phyloP scores from a whole-genome alignment of 2,113 vertebrate species.

The Morone saxatilis region DNA sequence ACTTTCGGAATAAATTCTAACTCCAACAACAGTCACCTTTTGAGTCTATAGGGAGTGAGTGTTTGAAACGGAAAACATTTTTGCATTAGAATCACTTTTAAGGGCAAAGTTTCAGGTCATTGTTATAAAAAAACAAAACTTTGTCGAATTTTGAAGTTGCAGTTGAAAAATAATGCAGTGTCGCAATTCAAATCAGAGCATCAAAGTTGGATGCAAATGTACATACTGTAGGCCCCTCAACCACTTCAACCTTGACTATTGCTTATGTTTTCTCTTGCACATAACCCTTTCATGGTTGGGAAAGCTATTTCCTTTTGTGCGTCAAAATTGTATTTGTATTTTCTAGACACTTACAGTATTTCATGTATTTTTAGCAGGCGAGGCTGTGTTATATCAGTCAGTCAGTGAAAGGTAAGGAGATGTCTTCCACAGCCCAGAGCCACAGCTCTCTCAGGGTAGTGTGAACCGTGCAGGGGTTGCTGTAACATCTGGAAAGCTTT shows the following conservation, averaged over 20 bases:
- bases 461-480: constrained; percentile 38
- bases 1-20: no score
- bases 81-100: background rate
- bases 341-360: constrained; percentile 23
- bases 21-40: background rate
- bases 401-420: constrained; percentile 39
- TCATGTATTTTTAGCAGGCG: constrained; percentile 41
- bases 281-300: constrained; percentile 11
- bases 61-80: constrained; percentile 13
- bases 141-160: background rate
- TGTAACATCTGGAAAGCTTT: constrained; percentile 62
- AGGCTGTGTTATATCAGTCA: constrained; percentile 33
- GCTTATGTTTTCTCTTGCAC: constrained; percentile 9
- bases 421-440: constrained; percentile 50
- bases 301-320: constrained; percentile 1
- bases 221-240: background rate
- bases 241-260: constrained; percentile 12
- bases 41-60: background rate
- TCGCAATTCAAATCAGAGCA: constrained; percentile 31
- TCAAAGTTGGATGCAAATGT: constrained; percentile 53
- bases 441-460: constrained; percentile 39
- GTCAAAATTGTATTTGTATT: constrained; percentile 20
- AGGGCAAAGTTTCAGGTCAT: constrained; percentile 29
- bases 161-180: constrained; percentile 11
- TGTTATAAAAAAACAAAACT: background rate